phyloP scores from a whole-genome alignment of 1,140 invertebrate genomes.

The Cheumatopsyche charites region DNA sequence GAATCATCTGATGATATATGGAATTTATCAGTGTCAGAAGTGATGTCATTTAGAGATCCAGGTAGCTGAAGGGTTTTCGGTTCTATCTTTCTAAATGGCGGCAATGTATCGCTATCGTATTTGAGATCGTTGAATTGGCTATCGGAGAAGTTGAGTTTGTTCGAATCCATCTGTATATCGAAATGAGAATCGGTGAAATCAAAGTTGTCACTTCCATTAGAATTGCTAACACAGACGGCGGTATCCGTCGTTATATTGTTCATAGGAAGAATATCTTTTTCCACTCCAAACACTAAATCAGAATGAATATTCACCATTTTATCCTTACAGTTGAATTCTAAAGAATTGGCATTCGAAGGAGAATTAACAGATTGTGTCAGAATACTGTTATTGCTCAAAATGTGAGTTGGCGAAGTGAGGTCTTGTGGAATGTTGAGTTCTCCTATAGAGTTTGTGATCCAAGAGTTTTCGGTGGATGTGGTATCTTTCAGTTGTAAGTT shows the following conservation, averaged over 20 bases:
- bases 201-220: conserved; percentile 30
- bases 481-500: conserved; percentile 30
- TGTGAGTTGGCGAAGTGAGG: conserved; percentile 1
- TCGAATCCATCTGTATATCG: conserved; percentile 45
- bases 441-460: conserved; percentile 31
- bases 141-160: conserved; percentile 42
- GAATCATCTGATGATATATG: conserved; percentile 35
- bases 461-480: conserved; percentile 32
- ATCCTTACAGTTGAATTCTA: conserved; percentile 34
- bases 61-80: conserved; percentile 42
- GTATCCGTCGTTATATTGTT: conserved; percentile 31
- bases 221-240: conserved; percentile 16
- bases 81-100: conserved; percentile 47
- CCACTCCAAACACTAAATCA: conserved; percentile 39
- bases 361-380: conserved; percentile 34
- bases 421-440: conserved; percentile 36
- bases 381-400: conserved; percentile 27
- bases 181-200: conserved; percentile 41
- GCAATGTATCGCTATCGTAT: conserved; percentile 42
- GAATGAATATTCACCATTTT: conserved; percentile 39
- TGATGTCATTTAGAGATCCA: conserved; percentile 38
- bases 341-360: conserved; percentile 31
- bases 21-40: conserved; percentile 41
- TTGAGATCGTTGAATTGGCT: conserved; percentile 43
- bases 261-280: conserved; percentile 26